These are phyloP conservation scores for Eremophila alpestris DNA, from an alignment of 2,797 vertebrate genomes.

Conservation along the genomic window DNA sequence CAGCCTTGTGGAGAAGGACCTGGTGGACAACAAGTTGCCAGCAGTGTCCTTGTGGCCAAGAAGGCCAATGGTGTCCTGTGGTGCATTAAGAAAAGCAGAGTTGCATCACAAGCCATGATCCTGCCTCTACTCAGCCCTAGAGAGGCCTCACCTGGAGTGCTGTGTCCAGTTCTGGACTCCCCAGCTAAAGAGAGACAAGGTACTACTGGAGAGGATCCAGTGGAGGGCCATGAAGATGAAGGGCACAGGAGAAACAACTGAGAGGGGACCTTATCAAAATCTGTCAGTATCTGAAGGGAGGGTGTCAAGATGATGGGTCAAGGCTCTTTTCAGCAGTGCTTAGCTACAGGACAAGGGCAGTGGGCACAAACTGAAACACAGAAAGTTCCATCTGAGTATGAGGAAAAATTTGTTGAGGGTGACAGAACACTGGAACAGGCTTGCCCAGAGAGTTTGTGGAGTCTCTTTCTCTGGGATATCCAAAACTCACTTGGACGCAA, in stretches of 20 bases:
- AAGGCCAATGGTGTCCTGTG: rapidly evolving
- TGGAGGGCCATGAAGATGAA: background rate
- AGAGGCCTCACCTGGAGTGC: background rate
- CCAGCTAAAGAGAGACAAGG: background rate
- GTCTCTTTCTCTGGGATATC: no score
- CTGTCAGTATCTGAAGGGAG: background rate
- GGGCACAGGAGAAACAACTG: background rate
- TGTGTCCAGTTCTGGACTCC: background rate
- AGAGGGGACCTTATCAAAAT: background rate
- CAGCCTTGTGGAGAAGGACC: background rate
- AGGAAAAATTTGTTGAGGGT: background rate
- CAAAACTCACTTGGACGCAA: background rate
- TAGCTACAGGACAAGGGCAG: background rate
- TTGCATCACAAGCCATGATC: rapidly evolving
- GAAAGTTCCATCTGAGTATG: background rate
- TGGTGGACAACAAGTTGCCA: background rate
- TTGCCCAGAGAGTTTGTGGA: background rate
- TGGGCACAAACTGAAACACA: background rate
- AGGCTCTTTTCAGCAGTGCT: background rate
- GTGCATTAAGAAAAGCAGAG: background rate
- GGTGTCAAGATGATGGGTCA: background rate
- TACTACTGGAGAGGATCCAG: background rate
- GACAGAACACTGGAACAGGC: background rate
- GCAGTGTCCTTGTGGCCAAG: background rate
- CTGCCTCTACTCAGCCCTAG: background rate